Base-by-base conservation (phyloP, 2,888 invertebrate species). In the Chrysolina haemoptera region DNA sequence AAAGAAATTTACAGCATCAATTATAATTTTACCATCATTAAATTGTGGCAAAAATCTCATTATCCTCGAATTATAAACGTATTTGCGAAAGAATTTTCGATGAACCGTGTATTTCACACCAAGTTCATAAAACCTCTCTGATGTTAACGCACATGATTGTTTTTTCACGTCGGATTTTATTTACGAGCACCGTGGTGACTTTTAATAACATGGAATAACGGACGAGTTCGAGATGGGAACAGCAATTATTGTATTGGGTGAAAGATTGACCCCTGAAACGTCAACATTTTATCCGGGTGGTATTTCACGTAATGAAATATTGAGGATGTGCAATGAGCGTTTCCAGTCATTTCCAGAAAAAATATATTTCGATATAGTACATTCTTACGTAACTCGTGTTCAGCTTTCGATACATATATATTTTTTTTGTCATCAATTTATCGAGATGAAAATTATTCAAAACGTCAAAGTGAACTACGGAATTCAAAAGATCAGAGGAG, bases 61-160 rank as follows among this genome's bases (percentile, higher is more conserved):
- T 59, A 59, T n/a, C 22, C n/a, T 20, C 59, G 35, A 59, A 59
- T 59, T 59, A 59, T 59, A 59, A 59, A 59, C 59, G 59, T 27
- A 59, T 59, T 59, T 59, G 59, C 59, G 22, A 35, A 59, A 59
- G 35, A 59, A 59, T 59, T 59, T 35, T 59, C 59, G 59, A 14
- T 27, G 59, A 59, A 59, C 59, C 59, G 12, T 59, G 59, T 59
- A 59, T 59, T 59, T 59, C 59, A 59, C 59, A 59, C 59, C 59
- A n/a, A 35, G 27, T 59, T 59, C 59, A 59, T 59, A 14, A 59
- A 35, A 35, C 59, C n/a, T 27, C 35, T 14, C 10, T n/a, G 59
- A 59, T 59, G 59, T 59, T 59, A 59, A 59, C n/a, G 27, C 59
- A 59, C 35, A 59, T 59, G 22, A 59, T 59, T 59, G 59, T 59